Evolutionary conservation across 2,888 invertebrate genomes (phyloP).

Genomic region (Phania funesta): DNA sequence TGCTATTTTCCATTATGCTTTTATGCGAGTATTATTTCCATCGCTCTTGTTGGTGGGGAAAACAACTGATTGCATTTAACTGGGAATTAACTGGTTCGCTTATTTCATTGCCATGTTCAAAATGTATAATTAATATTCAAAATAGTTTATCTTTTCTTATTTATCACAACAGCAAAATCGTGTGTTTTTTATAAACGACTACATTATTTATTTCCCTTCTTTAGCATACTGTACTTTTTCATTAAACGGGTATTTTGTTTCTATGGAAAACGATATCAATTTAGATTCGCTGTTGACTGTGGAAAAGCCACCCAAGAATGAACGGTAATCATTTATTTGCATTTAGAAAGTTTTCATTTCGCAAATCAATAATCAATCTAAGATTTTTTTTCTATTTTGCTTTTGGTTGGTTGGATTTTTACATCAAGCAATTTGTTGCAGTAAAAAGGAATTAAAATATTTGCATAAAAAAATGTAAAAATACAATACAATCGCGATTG

Average conservation of each 20-base stretch:
- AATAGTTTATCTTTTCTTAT: slow-evolving; percentile 54
- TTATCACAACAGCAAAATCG: slow-evolving; percentile 52
- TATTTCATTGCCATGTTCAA: slow-evolving; percentile 57
- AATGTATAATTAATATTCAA: slow-evolving; percentile 63
- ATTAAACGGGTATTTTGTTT: not conserved
- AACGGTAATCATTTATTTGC: slow-evolving; percentile 50
- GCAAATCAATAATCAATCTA: slow-evolving; percentile 53
- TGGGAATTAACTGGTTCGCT: slow-evolving; percentile 55
- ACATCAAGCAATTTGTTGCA: slow-evolving; percentile 45
- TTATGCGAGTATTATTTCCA: not conserved
- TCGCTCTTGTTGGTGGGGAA: slow-evolving; percentile 10
- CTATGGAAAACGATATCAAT: slow-evolving; percentile 5
- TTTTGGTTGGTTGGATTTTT: slow-evolving; percentile 19
- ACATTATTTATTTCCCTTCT: not conserved
- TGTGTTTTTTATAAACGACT: slow-evolving; percentile 5
- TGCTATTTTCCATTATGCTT: not conserved
- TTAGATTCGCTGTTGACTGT: not conserved
- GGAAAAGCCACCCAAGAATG: slow-evolving; percentile 54
- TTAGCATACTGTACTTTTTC: not conserved
- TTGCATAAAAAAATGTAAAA: slow-evolving; percentile 18
- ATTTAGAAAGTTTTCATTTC: slow-evolving; percentile 55
- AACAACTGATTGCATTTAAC: slow-evolving; percentile 23
- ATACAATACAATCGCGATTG: slow-evolving; percentile 19
- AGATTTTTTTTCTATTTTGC: slow-evolving; percentile 23
- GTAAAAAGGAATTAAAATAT: slow-evolving; percentile 43